Percentiles rank a stretch among this genome's conserved stretches.
Evolutionary conservation across 2,888 invertebrate species (phyloP).

Genomic region (Dryobota labecula): DNA sequence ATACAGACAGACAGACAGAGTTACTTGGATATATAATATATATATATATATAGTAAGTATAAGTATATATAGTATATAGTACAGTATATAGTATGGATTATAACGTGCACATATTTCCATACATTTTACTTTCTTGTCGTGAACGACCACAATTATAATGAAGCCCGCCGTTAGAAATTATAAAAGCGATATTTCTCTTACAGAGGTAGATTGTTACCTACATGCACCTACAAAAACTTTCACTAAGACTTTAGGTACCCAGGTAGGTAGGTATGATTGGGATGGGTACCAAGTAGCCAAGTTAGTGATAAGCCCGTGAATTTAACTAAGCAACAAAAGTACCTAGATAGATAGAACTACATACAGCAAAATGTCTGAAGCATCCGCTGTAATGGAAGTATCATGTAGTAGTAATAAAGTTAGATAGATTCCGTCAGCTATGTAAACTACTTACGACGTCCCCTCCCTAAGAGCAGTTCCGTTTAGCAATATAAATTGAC

Average conservation of each 20-base stretch:
- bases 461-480: conserved; percentile 72
- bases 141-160: too few relatives aligned
- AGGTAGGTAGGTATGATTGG: neutral
- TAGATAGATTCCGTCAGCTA: conserved; percentile 71
- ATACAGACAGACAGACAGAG: too few relatives aligned
- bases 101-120: too few relatives aligned
- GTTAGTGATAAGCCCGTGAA: neutral
- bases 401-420: conserved; percentile 75
- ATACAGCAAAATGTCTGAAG: neutral
- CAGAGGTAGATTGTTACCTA: neutral
- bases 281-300: neutral
- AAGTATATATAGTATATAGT: too few relatives aligned
- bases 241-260: neutral
- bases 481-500: conserved; percentile 78
- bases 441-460: conserved; percentile 71
- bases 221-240: neutral
- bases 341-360: neutral
- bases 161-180: too few relatives aligned
- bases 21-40: too few relatives aligned
- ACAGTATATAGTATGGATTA: too few relatives aligned
- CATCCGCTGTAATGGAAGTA: conserved; percentile 73
- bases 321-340: neutral
- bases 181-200: neutral
- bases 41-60: too few relatives aligned
- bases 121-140: neutral